Evolutionary conservation across 2,888 invertebrate genomes (phyloP).

Genomic region (Hirtodrosophila confusa): DNA sequence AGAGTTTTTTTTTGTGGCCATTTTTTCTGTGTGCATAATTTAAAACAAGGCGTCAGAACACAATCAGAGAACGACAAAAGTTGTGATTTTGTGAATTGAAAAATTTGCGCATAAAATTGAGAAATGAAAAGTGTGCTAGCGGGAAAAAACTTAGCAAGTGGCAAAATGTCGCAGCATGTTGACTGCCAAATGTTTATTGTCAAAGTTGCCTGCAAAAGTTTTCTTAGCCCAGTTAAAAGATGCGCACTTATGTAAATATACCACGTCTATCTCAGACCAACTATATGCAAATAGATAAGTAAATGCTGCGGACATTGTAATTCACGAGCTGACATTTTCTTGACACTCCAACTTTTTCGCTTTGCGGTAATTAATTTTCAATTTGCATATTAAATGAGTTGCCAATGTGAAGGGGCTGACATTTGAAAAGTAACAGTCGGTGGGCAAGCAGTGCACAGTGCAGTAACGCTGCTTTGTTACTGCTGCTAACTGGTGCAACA

Average conservation of each 20-base stretch:
- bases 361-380: slow-evolving; percentile 34
- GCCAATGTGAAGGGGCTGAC: neutral
- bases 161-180: slow-evolving; percentile 57
- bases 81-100: slow-evolving; percentile 68
- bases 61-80: slow-evolving; percentile 37
- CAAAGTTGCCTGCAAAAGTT: slow-evolving; percentile 54
- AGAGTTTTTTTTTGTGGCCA: slow-evolving; percentile 6
- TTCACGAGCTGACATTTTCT: slow-evolving; percentile 30
- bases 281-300: neutral
- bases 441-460: slow-evolving; percentile 8
- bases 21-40: slow-evolving; percentile 59
- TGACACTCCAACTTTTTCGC: slow-evolving; percentile 30
- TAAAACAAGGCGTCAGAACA: slow-evolving; percentile 60
- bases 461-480: slow-evolving; percentile 1
- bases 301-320: slow-evolving; percentile 25
- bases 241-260: slow-evolving; percentile 36
- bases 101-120: slow-evolving; percentile 54
- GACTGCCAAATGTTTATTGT: slow-evolving; percentile 73
- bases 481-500: neutral
- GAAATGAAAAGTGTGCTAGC: slow-evolving; percentile 43
- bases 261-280: too few species aligned
- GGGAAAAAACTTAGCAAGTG: slow-evolving; percentile 43
- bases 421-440: too few species aligned
- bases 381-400: slow-evolving; percentile 43
- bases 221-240: slow-evolving; percentile 40